Percentiles rank a stretch among this genome's conserved stretches.
Conservation (phyloP, 2,797 vertebrate species). For the Linurgus olivaceus region DNA sequence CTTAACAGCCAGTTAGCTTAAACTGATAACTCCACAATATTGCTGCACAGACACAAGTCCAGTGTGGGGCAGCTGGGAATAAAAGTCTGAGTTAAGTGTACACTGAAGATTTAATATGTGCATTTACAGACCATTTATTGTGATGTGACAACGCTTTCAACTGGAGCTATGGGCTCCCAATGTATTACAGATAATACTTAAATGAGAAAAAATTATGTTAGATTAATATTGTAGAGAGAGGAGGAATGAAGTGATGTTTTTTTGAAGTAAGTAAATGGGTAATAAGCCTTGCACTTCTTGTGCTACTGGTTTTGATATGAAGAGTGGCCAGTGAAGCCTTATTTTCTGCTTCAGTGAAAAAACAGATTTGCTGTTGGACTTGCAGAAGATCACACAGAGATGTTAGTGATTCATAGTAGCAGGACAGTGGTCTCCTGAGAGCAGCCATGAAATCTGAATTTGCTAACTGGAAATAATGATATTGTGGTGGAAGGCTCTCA, state of each 20-base stretch:
- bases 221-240: not conserved
- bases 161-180: not conserved
- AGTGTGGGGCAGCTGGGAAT: not conserved
- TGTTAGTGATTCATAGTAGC: constrained; percentile 35
- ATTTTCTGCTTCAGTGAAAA: constrained; percentile 34
- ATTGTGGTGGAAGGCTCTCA: constrained; percentile 50
- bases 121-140: not conserved
- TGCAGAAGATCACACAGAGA: constrained; percentile 2
- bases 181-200: not conserved
- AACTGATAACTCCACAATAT: not conserved
- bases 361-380: not conserved
- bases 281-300: not conserved
- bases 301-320: not conserved
- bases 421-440: constrained; percentile 13
- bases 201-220: not conserved
- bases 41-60: not conserved
- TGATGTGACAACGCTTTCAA: not conserved
- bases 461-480: constrained; percentile 59
- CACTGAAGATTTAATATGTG: not conserved
- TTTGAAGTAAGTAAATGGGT: not conserved
- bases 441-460: constrained; percentile 40
- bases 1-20: not conserved
- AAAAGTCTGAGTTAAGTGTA: not conserved
- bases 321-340: not conserved
- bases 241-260: not conserved